phyloP scores from a whole-genome alignment of 1,140 invertebrate species.

The Drosophila parabipectinata region DNA sequence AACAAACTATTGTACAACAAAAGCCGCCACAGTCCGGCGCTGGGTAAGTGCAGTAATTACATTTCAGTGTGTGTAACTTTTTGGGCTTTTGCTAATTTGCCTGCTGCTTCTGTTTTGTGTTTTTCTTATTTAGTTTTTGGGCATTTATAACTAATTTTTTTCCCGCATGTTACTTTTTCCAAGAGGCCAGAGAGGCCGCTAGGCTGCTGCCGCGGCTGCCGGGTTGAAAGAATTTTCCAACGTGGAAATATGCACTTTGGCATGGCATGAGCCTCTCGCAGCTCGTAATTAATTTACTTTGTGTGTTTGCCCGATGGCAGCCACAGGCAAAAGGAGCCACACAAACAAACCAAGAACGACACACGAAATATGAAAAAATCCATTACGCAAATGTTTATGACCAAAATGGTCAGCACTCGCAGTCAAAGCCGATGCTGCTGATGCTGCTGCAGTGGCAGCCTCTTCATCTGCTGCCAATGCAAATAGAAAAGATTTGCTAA shows the following conservation, averaged over 20 bases:
- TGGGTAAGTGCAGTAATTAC: slow-evolving; percentile 72
- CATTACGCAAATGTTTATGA: slow-evolving; percentile 83
- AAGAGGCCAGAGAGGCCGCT: neutral
- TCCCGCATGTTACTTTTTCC: neutral
- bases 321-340: slow-evolving; percentile 43
- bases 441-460: slow-evolving; percentile 24
- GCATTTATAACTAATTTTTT: slow-evolving; percentile 75
- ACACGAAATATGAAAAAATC: slow-evolving; percentile 66
- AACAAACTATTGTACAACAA: slow-evolving; percentile 32
- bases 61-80: slow-evolving; percentile 67
- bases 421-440: slow-evolving; percentile 25
- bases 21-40: slow-evolving; percentile 34
- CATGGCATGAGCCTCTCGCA: slow-evolving; percentile 13
- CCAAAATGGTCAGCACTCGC: slow-evolving; percentile 72
- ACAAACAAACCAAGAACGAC: slow-evolving; percentile 16
- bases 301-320: slow-evolving; percentile 74
- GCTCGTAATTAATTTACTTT: slow-evolving; percentile 83
- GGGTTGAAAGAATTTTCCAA: slow-evolving; percentile 39
- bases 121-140: slow-evolving; percentile 69
- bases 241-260: slow-evolving; percentile 47
- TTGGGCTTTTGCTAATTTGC: slow-evolving; percentile 77
- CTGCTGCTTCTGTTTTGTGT: slow-evolving; percentile 67
- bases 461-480: slow-evolving; percentile 62
- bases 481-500: slow-evolving; percentile 78
- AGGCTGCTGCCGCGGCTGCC: neutral